phyloP scores from a whole-genome alignment of 1,140 invertebrate species.

The Physella acuta region DNA sequence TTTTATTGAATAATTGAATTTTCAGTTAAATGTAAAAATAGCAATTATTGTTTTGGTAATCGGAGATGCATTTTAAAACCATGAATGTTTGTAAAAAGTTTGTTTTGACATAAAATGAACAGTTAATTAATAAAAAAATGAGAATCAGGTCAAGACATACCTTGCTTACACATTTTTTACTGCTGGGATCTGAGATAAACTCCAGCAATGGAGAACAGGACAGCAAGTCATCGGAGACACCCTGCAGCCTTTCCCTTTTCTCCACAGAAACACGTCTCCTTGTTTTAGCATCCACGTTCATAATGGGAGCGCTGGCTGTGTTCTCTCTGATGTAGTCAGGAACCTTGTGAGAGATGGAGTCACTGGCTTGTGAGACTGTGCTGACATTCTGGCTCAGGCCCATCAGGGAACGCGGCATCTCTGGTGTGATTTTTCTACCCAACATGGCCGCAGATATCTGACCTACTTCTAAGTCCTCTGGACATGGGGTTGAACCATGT shows the following conservation, averaged over 20 bases:
- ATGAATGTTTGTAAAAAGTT: no score
- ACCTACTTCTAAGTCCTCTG: conserved; percentile 26
- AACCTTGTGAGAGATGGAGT: no score
- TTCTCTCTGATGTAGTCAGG: conserved; percentile 7
- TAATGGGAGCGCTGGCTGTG: conserved; percentile 14
- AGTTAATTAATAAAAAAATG: no score
- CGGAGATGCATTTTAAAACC: no score
- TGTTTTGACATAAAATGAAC: no score
- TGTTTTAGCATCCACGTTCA: neutral
- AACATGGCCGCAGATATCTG: conserved; percentile 24
- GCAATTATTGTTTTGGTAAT: no score
- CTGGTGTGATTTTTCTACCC: neutral
- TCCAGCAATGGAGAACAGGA: neutral
- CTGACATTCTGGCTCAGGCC: neutral
- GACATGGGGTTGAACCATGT: conserved; percentile 15
- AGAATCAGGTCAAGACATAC: no score
- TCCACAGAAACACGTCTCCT: conserved; percentile 9
- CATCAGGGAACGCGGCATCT: neutral
- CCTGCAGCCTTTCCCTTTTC: conserved; percentile 20
- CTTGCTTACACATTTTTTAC: no score
- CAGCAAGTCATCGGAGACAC: conserved; percentile 23
- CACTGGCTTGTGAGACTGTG: neutral
- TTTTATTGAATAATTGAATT: no score
- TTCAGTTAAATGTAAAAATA: no score
- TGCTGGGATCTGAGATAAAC: no score